phyloP scores from a whole-genome alignment of 2,113 vertebrate genomes.

The Neomonachus schauinslandi region DNA sequence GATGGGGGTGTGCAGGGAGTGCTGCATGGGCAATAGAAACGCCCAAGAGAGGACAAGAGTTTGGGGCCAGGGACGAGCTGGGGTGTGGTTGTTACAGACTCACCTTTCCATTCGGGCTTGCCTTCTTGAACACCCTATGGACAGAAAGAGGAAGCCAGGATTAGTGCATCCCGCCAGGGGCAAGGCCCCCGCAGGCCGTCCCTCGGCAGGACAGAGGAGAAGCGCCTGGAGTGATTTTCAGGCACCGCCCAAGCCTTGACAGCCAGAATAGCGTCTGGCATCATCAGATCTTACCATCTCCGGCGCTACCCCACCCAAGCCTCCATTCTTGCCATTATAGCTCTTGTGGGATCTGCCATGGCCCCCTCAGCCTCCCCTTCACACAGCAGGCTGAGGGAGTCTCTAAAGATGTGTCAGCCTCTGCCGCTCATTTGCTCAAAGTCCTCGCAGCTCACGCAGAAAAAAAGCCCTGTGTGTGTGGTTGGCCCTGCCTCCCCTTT shows the following conservation, averaged over 20 bases:
- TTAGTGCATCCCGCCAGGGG: neutral
- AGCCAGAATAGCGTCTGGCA: neutral
- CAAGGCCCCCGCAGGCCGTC: neutral
- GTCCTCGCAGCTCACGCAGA: rapidly evolving
- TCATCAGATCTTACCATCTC: neutral
- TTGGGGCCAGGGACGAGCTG: neutral
- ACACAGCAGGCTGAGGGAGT: neutral
- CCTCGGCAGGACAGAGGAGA: neutral
- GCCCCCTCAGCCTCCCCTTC: neutral
- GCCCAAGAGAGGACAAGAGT: neutral
- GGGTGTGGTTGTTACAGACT: neutral
- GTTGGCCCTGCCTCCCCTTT: neutral
- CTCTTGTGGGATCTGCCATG: neutral
- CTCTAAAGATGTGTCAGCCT: neutral
- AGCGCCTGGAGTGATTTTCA: neutral
- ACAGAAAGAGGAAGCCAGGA: slow-evolving; percentile 51
- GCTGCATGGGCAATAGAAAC: neutral
- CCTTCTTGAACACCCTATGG: slow-evolving; percentile 94
- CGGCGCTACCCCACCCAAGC: rapidly evolving
- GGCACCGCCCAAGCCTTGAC: neutral
- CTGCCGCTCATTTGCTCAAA: neutral
- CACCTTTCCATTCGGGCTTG: slow-evolving; percentile 91
- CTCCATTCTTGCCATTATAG: rapidly evolving
- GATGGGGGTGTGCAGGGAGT: neutral
- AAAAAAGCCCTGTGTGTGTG: neutral